Evolutionary conservation across 2,888 invertebrate species (phyloP).

Genomic region (Hydriomena furcata): DNA sequence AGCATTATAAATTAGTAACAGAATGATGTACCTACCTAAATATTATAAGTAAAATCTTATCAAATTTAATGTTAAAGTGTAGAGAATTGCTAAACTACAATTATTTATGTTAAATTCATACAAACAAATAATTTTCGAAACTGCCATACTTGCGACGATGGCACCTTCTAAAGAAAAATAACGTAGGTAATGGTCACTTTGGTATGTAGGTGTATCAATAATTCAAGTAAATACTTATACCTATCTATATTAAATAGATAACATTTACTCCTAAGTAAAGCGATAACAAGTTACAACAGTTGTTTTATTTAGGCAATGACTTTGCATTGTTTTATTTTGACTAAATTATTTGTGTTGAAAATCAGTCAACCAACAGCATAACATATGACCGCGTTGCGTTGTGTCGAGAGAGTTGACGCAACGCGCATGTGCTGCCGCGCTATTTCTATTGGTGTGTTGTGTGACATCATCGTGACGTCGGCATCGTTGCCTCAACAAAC

Average conservation of each 20-base stretch:
- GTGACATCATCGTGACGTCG: constrained; percentile 81
- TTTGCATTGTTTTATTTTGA: constrained; percentile 18
- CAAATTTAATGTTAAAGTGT: too few species aligned
- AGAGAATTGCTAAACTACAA: too few species aligned
- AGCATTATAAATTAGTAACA: too few species aligned
- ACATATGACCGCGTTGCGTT: constrained; percentile 47
- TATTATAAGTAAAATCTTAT: too few species aligned
- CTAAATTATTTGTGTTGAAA: constrained; percentile 37
- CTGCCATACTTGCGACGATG: too few species aligned
- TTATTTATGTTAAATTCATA: too few species aligned
- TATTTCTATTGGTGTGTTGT: constrained; percentile 75
- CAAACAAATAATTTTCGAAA: too few species aligned
- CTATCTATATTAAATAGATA: too few species aligned
- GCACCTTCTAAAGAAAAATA: too few species aligned
- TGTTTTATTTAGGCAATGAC: constrained; percentile 5
- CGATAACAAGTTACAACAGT: constrained; percentile 2
- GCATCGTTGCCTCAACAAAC: constrained; percentile 63
- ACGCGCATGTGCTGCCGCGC: constrained; percentile 75
- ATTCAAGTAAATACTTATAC: neutral
- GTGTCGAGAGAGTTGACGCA: constrained; percentile 68
- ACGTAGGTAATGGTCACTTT: too few species aligned
- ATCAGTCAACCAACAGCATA: constrained; percentile 40
- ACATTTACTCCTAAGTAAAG: neutral
- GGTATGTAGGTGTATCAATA: too few species aligned
- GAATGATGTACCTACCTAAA: too few species aligned